These are phyloP conservation scores for Chinchilla lanigera DNA, from an alignment of 2,113 vertebrate genomes.

Conservation along the genomic window DNA sequence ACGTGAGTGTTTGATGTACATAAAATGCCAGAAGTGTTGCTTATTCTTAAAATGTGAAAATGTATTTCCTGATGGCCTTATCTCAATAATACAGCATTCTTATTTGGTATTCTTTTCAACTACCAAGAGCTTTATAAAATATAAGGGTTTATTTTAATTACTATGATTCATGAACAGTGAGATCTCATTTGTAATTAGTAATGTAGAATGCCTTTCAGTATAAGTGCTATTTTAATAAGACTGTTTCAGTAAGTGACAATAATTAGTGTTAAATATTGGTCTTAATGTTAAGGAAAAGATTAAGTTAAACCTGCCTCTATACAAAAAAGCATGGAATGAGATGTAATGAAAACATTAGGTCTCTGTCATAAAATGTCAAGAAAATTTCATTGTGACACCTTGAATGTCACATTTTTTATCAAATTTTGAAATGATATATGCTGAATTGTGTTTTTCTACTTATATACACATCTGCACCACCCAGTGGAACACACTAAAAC, in stretches of 20 bases:
- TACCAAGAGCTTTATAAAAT: slow-evolving; percentile 41
- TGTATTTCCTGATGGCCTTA: background rate
- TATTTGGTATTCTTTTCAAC: slow-evolving; percentile 50
- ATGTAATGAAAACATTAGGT: background rate
- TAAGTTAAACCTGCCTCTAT: background rate
- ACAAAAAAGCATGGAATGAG: background rate
- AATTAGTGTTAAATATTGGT: slow-evolving; percentile 54
- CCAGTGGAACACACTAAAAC: slow-evolving; percentile 55
- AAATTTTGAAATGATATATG: background rate
- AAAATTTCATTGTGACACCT: background rate
- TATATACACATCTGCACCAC: slow-evolving; percentile 18
- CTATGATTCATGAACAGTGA: slow-evolving; percentile 25
- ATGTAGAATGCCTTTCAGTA: slow-evolving; percentile 39
- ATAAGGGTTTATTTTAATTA: slow-evolving; percentile 38
- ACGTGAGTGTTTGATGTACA: slow-evolving; percentile 88
- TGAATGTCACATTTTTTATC: background rate
- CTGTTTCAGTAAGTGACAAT: slow-evolving; percentile 46
- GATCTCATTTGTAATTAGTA: slow-evolving; percentile 10
- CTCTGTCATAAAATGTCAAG: background rate
- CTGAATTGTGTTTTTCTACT: background rate
- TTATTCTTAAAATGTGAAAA: slow-evolving; percentile 31
- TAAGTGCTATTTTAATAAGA: background rate
- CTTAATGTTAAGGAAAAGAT: slow-evolving; percentile 5
- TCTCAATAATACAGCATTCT: background rate
- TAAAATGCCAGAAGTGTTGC: slow-evolving; percentile 9